phyloP scores from a whole-genome alignment of 2,113 vertebrate genomes.

The Varanus komodoensis region DNA sequence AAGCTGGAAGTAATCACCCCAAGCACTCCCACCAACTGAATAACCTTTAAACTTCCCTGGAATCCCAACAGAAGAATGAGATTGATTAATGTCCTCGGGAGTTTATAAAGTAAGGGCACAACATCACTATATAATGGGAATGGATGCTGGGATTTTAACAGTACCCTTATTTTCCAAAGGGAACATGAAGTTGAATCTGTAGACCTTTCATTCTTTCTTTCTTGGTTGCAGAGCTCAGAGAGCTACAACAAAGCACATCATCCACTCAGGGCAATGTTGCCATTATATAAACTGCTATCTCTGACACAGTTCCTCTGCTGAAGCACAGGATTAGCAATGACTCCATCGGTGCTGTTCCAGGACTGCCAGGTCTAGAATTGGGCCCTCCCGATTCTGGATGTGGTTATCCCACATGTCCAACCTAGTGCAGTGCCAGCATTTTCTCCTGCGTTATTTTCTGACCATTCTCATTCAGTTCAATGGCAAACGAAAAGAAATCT shows the following conservation, averaged over 20 bases:
- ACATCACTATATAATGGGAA: neutral
- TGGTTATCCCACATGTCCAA: neutral
- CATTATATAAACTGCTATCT: neutral
- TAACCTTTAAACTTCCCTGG: constrained; percentile 71
- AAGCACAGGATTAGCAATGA: no score
- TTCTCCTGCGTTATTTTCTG: no score
- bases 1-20: constrained; percentile 65
- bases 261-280: neutral
- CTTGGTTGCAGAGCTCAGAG: neutral
- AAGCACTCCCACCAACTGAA: constrained; percentile 60
- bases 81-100: constrained; percentile 62
- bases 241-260: neutral
- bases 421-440: no score
- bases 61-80: constrained; percentile 54
- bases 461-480: no score
- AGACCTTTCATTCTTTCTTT: neutral
- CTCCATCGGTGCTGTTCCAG: neutral
- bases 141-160: neutral
- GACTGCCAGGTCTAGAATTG: neutral
- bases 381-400: neutral
- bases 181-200: neutral
- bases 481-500: no score
- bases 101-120: constrained; percentile 36
- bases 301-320: neutral
- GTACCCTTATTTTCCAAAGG: constrained; percentile 16